Evolutionary conservation across 2,797 vertebrate genomes (phyloP).

Genomic region (Neosilurus mollespiculum): DNA sequence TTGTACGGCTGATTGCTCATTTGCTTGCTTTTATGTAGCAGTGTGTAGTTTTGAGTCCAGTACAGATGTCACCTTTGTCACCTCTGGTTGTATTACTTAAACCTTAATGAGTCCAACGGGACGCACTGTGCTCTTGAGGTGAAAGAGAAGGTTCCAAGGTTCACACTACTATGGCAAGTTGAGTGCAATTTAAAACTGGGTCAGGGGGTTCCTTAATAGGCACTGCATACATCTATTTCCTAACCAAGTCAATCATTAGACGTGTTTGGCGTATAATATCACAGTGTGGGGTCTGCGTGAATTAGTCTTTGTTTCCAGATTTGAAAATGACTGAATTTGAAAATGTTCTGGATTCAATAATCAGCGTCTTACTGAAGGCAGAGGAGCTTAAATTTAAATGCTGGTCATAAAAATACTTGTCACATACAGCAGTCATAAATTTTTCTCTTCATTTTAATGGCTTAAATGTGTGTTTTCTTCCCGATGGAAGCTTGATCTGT

Average conservation of each 20-base stretch:
- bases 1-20: constrained; percentile 59
- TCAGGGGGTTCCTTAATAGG: constrained; percentile 16
- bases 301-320: constrained; percentile 62
- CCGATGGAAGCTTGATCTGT: neutral
- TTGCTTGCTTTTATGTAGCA: constrained; percentile 56
- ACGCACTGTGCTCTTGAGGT: constrained; percentile 59
- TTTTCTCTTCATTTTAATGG: neutral
- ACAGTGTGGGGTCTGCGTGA: constrained; percentile 52
- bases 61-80: constrained; percentile 64
- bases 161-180: constrained; percentile 35
- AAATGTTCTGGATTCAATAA: constrained; percentile 51
- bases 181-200: constrained; percentile 40
- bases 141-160: constrained; percentile 58
- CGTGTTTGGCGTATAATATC: constrained; percentile 50
- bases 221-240: constrained; percentile 50
- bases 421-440: neutral
- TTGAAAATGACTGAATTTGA: constrained; percentile 34
- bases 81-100: constrained; percentile 69
- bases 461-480: neutral
- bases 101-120: constrained; percentile 68
- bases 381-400: neutral
- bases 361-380: constrained; percentile 1
- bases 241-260: constrained; percentile 59
- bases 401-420: neutral
- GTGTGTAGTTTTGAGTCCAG: constrained; percentile 56